Percentiles rank a stretch among this genome's conserved stretches.
Conservation (phyloP, 2,113 vertebrate genomes). For the Coptodon bakossiorum region DNA sequence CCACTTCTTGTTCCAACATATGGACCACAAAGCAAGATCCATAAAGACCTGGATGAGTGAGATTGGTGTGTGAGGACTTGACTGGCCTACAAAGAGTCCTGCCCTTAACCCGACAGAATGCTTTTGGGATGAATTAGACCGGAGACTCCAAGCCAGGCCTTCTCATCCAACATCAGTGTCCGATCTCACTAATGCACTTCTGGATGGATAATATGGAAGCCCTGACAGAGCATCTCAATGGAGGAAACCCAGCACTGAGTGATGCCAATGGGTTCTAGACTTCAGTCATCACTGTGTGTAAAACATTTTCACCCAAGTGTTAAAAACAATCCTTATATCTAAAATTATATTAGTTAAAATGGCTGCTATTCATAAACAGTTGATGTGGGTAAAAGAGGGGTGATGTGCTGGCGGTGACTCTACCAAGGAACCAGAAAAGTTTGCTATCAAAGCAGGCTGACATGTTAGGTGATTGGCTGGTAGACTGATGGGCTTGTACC, state of each 20-base stretch:
- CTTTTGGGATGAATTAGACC: accelerated
- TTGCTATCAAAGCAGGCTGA: background rate
- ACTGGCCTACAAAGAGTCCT: background rate
- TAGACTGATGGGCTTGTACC: background rate
- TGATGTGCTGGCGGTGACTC: background rate
- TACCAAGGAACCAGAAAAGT: background rate
- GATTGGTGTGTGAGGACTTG: background rate
- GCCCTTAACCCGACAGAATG: background rate
- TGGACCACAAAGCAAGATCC: background rate
- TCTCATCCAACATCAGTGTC: background rate
- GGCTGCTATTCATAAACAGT: background rate
- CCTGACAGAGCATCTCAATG: background rate
- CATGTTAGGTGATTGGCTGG: background rate
- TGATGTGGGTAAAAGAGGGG: background rate
- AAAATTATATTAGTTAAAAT: background rate
- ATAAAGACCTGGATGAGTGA: background rate
- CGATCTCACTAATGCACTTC: background rate
- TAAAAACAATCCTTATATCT: accelerated
- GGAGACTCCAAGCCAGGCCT: background rate
- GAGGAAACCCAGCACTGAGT: background rate
- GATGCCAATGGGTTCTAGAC: background rate
- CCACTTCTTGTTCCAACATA: background rate
- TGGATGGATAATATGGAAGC: background rate
- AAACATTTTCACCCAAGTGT: background rate
- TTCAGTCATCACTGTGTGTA: background rate